Base-by-base conservation (phyloP, 2,797 vertebrate genomes). In the Sebastes ruberrimus region DNA sequence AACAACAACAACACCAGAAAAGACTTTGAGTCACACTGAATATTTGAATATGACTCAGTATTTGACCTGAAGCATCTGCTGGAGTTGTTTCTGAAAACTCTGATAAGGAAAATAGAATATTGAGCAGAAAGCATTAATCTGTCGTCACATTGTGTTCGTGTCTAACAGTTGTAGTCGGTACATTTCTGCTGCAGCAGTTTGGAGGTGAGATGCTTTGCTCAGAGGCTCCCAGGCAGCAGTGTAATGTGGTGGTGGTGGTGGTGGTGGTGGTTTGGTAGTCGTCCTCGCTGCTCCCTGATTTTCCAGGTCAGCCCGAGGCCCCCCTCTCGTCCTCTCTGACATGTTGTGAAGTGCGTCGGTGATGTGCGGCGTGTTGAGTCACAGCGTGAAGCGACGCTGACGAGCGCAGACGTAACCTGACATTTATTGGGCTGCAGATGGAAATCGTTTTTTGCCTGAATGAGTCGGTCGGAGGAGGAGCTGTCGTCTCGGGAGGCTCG, bases 381-480 rank as follows among this genome's bases (percentile, higher is more conserved):
- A 83, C 78, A 6, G 63, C 16, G 11, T 22, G 66, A 84, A 71
- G 61, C 35, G 33, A 23, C 18, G 23, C 59, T 83, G 81, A 85
- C 57, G 62, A 84, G 61, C 25, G 59, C 64, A 74, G 80, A 81
- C 55, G 22, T 64, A 78, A 74, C 77, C 72, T 82, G 74, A 83
- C 83, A 80, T 88, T 84, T 75, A 80, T 82, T 78, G 30, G 66
- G 82, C 65, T 49, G 64, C 62, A 5, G 78, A 87, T 63, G 71
- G 60, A 75, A 71, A 80, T 61, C 7, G 23, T 81, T 71, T 56
- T 67, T 62, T 78, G 81, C 79, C 75, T 71, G 84, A 84, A 60
- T 80, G 84, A 84, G 67, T 65, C 16, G 27, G 57, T 59, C 11
- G 13, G 49, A 78, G 71, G 80, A 80, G 76, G 63, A 64, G 78